These are phyloP conservation scores for Enteromius mattozi DNA, from an alignment of 2,797 vertebrate genomes.

Conservation along the genomic window DNA sequence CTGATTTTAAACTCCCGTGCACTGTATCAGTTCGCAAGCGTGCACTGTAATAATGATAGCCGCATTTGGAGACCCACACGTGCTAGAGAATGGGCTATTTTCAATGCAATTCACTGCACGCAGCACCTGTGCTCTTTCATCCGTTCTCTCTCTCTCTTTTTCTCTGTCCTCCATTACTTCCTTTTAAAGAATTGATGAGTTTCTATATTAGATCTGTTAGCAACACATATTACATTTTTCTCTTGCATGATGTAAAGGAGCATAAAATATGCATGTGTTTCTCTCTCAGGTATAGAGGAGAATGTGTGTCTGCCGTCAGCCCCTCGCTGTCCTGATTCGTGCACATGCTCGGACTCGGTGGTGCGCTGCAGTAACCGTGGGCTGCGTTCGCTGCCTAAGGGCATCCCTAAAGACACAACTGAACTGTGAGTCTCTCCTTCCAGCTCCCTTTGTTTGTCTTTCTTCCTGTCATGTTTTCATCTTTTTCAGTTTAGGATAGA, in stretches of 20 bases:
- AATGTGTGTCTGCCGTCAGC: constrained; percentile 87
- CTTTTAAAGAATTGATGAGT: constrained; percentile 62
- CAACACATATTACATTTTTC: constrained; percentile 49
- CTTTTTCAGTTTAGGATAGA: background rate
- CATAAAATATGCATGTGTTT: constrained; percentile 53
- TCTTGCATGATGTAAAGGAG: constrained; percentile 51
- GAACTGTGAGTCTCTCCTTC: constrained; percentile 88
- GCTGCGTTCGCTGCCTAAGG: constrained; percentile 87
- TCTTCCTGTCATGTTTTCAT: background rate
- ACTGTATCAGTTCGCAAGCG: constrained; percentile 63
- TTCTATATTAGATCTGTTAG: constrained; percentile 60
- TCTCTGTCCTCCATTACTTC: constrained; percentile 19
- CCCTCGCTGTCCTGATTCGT: constrained; percentile 92
- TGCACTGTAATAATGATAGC: constrained; percentile 55
- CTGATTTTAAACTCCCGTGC: constrained; percentile 68
- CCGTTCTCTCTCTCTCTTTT: constrained; percentile 31
- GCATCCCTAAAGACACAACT: constrained; percentile 94
- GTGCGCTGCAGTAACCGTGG: constrained; percentile 96
- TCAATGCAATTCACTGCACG: constrained; percentile 4
- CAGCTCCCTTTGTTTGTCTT: background rate
- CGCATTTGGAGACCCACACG: constrained; percentile 16
- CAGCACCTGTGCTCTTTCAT: constrained; percentile 41
- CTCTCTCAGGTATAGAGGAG: constrained; percentile 85
- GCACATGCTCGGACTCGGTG: constrained; percentile 91
- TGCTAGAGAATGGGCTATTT: constrained; percentile 35